Evolutionary conservation across 2,888 invertebrate genomes (phyloP), one percentile per base, ranked within the genome.

Genomic region (Heteromurus nitidus): DNA sequence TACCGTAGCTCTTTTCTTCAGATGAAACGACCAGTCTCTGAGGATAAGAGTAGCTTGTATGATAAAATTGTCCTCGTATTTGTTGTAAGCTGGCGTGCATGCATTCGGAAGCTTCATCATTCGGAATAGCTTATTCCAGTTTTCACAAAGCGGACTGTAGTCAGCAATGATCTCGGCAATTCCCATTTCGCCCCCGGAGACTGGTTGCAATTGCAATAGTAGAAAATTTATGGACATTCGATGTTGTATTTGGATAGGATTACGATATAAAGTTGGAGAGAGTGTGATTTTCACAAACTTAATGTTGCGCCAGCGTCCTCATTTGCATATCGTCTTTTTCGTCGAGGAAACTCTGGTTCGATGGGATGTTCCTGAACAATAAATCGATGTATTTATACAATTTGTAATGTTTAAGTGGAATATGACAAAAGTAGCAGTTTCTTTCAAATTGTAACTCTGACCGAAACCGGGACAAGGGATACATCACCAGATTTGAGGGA

Each of bases 181-280:
- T 22, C 85, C 85, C 85, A 85, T 84, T 69, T 85, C 85, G 13
- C 80, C 82, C 50, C 83, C 83, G 11, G 58, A 50, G 79, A 85
- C 85, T 85, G 47, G 9, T 47, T 44, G 58, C 16, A 22, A 9
- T 36, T 36, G 36, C 7, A 36, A 13, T 36, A 9, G 36, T 13
- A 9, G 7, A 7, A 9, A 9, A 13, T 36, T 36, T 36, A 36
- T 36, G 13, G 36, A 36, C 36, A 13, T 13, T 9, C 9, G 9
- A 36, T 7, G 9, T 9, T 9, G 36, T 9, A 36, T 36, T 13
- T 36, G 36, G 36, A 13, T 36, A 36, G 36, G 36, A 36, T 13
- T 36, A 36, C 36, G 13, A 36, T 36, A 9, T 36, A 13, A 13
- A 13, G 36, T 36, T 36, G 7, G 9, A 36, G 36, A 36, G 9